Percentiles rank a stretch among this genome's conserved stretches.
These are phyloP conservation scores for Tadarida brasiliensis DNA, from an alignment of 2,797 vertebrate species.

Conservation along the genomic window DNA sequence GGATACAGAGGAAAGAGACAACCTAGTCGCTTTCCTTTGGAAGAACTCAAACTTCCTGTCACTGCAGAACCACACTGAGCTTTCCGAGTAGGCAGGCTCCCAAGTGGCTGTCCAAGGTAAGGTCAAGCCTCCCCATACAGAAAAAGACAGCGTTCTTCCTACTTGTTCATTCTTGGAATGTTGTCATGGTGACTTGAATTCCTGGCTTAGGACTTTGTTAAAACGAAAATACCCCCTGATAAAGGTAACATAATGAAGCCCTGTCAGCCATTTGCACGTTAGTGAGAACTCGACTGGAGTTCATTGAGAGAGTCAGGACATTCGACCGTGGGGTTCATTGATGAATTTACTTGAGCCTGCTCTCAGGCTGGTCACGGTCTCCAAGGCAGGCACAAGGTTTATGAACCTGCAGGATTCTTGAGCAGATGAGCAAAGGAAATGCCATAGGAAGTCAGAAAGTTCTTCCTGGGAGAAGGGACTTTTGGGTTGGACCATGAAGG, in stretches of 20 bases:
- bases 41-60: background rate
- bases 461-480: background rate
- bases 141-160: background rate
- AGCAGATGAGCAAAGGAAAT: background rate
- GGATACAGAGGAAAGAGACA: background rate
- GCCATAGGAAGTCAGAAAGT: background rate
- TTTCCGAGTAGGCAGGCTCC: background rate
- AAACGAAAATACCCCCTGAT: background rate
- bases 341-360: background rate
- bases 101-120: background rate
- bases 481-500: background rate
- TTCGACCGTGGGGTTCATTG: background rate
- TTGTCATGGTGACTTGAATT: background rate
- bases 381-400: background rate
- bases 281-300: background rate
- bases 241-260: background rate
- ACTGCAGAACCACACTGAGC: background rate
- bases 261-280: background rate
- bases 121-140: background rate
- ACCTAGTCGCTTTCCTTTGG: background rate
- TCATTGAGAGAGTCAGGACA: background rate
- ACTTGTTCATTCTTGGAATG: background rate
- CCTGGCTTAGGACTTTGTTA: background rate
- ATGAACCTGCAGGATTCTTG: background rate
- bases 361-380: background rate